Conservation (phyloP, 2,113 vertebrate species). For the Ornithorhynchus anatinus region DNA sequence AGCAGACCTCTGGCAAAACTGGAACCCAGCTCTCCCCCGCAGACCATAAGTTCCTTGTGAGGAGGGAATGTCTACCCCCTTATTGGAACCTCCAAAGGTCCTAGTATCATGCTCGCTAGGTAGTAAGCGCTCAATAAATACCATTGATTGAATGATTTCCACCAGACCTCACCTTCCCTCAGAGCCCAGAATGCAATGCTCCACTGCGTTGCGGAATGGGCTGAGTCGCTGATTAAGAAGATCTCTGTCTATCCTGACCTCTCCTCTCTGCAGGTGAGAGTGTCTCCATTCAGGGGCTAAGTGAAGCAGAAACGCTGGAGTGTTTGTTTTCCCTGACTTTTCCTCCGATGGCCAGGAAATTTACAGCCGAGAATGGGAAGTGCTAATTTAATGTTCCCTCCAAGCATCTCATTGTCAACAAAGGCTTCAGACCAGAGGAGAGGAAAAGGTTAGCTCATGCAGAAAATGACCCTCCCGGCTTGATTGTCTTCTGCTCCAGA, state of each 20-base stretch:
- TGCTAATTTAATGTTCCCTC: slow-evolving; percentile 88
- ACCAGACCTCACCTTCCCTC: slow-evolving; percentile 69
- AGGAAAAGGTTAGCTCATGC: slow-evolving; percentile 83
- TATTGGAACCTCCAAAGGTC: too few species aligned
- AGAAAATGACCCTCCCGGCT: slow-evolving; percentile 90
- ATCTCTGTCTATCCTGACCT: slow-evolving; percentile 70
- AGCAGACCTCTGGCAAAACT: too few species aligned
- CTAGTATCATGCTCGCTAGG: too few species aligned
- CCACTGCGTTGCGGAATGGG: slow-evolving; percentile 66
- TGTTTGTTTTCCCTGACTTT: slow-evolving; percentile 86
- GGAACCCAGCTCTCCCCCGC: too few species aligned
- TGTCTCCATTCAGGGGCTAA: slow-evolving; percentile 77
- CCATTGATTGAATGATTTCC: too few species aligned
- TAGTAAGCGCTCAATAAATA: too few species aligned
- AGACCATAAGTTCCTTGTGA: too few species aligned
- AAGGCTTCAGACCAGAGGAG: slow-evolving; percentile 75
- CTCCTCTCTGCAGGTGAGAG: slow-evolving; percentile 83
- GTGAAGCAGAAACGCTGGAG: slow-evolving; percentile 88
- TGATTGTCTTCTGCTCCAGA: slow-evolving; percentile 82
- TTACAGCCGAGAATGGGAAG: slow-evolving; percentile 79
- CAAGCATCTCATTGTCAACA: slow-evolving; percentile 82
- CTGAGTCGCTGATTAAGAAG: slow-evolving; percentile 72
- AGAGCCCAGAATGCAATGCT: slow-evolving; percentile 66
- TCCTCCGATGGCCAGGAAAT: slow-evolving; percentile 79
- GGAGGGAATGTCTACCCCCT: too few species aligned